Evolutionary conservation across 2,113 vertebrate genomes (phyloP).

Genomic region (Saccopteryx bilineata): DNA sequence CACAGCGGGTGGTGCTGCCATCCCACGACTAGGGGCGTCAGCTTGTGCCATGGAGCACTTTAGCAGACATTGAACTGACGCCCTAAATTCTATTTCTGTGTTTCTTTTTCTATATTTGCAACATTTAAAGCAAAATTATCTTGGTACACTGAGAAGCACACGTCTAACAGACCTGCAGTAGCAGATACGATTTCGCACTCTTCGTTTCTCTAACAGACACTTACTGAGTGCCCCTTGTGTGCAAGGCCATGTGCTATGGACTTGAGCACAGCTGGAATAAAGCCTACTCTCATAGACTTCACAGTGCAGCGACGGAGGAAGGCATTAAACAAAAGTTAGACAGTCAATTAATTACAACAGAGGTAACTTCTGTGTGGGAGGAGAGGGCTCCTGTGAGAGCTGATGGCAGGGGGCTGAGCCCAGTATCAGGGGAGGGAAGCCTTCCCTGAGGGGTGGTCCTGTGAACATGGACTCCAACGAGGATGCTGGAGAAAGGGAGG

Average conservation of each 20-base stretch:
- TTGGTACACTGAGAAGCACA: not conserved
- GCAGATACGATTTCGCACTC: not conserved
- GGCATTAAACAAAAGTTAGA: not conserved
- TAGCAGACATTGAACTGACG: not conserved
- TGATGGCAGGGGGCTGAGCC: not conserved
- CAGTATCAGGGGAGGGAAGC: not conserved
- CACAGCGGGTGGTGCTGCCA: not conserved
- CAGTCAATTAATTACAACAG: not conserved
- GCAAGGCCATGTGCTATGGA: too few species aligned
- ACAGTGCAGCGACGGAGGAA: not conserved
- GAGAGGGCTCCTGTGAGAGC: not conserved
- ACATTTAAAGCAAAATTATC: conserved; percentile 4
- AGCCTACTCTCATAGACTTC: not conserved
- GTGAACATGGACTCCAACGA: not conserved
- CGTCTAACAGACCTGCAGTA: not conserved
- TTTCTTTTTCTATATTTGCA: not conserved
- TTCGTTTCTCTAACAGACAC: not conserved
- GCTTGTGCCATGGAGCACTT: not conserved
- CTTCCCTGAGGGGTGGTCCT: not conserved
- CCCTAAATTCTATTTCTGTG: not conserved
- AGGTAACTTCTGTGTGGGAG: not conserved
- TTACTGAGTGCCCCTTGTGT: not conserved
- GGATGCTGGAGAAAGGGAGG: not conserved
- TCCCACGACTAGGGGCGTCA: not conserved
- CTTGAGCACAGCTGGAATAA: not conserved